These are phyloP conservation scores for Cololabis saira DNA, from an alignment of 2,113 vertebrate species.

Conservation along the genomic window DNA sequence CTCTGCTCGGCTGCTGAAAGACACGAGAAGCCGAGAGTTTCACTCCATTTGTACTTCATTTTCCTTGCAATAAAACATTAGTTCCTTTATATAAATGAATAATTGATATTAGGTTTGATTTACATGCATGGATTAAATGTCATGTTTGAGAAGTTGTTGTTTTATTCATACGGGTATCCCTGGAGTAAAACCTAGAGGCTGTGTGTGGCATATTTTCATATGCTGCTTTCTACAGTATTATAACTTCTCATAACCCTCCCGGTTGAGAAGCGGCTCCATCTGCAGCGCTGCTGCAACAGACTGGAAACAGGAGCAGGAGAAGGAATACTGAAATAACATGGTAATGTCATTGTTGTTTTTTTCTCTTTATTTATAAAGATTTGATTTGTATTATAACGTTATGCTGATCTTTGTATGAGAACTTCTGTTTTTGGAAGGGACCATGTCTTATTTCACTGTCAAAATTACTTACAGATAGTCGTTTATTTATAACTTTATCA, in stretches of 20 bases:
- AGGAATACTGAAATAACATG: constrained; percentile 27
- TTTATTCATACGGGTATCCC: constrained; percentile 90
- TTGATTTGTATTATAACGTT: too few relatives aligned
- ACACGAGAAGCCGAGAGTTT: too few relatives aligned
- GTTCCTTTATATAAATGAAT: constrained; percentile 93
- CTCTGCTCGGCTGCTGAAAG: constrained; percentile 73
- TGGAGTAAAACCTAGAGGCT: constrained; percentile 85
- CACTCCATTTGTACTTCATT: constrained; percentile 78
- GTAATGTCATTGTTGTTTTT: neutral
- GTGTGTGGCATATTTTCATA: constrained; percentile 79
- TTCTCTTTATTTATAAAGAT: too few relatives aligned
- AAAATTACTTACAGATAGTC: too few relatives aligned
- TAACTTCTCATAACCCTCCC: constrained; percentile 62
- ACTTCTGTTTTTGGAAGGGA: too few relatives aligned
- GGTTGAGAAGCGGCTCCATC: constrained; percentile 39
- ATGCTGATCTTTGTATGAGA: too few relatives aligned
- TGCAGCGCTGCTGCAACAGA: constrained; percentile 52
- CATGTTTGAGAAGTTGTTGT: constrained; percentile 92
- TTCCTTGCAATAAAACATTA: constrained; percentile 90
- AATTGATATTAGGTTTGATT: constrained; percentile 91
- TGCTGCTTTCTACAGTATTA: constrained; percentile 70
- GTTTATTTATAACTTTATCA: too few relatives aligned
- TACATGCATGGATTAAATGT: constrained; percentile 94
- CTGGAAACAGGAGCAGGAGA: constrained; percentile 22
- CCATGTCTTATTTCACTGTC: too few relatives aligned